Base-by-base conservation (phyloP, 2,797 vertebrate species). In the Coreius guichenoti region DNA sequence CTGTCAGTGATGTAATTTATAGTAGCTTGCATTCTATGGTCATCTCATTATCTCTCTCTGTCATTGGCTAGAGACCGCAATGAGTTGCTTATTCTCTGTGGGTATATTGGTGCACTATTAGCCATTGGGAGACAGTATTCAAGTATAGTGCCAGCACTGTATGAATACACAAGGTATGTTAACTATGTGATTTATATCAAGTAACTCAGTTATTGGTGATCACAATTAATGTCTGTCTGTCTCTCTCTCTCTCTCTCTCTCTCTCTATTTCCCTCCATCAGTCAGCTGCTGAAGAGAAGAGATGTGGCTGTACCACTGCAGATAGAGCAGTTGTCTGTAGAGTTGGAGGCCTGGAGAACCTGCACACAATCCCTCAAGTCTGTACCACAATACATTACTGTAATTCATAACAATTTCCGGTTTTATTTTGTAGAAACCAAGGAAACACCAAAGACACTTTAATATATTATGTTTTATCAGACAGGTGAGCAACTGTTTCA, bases 101-200 rank as follows among this genome's bases (percentile, higher is more conserved):
- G 98, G 56, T 99, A 99, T 2, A 13, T 93, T 16, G 98, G 98
- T 80, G 97, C 95, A 21, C 92, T 99, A 70, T 92, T 97, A 86
- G 97, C 98, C 87, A 96, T 99, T 83, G 94, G 95, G 88, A 96
- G 97, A 90, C 94, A 96, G 19, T 99, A 99, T 91, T 93, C 87
- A 86, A 97, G 96, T 91, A 96, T 99, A 31, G 96, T 99, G 21
- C 97, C 98, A 63, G 97, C 97, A 39, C 96, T 99, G 82, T 99
- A 98, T 51, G 98, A 99, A 83, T 99, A 98, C 78, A 99, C 98
- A 77, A 98, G 97, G 98, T 99, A 95, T 90, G 84, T 65, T 61
- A 33, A 65, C 19, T 65, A 2, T 58, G 33, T 16, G 6, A 33
- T 68, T 19, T 58, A 49, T 58, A 26, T 70, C n/a, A 56, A 51